Percentiles rank a stretch among this genome's conserved stretches.
Conservation (phyloP, 92 coral and sea anemone genomes). For the Anthopleura xanthogrammica region DNA sequence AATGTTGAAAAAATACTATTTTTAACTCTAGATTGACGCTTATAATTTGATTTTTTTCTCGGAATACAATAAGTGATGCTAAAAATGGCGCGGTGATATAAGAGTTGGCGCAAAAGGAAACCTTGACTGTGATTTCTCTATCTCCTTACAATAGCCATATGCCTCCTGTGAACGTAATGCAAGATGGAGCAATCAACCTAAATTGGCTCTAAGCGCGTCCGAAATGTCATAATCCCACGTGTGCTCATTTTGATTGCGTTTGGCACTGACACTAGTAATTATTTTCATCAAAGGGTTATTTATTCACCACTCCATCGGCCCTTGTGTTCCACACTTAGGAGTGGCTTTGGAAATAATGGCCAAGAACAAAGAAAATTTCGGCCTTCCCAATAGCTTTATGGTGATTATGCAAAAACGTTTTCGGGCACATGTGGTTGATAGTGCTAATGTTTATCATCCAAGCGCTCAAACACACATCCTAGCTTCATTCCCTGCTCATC, state of each 20-base stretch:
- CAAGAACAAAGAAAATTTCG: constrained; percentile 57
- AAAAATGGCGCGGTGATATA: not conserved
- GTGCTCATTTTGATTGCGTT: constrained; percentile 47
- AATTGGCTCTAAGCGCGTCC: constrained; percentile 68
- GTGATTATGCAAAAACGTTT: constrained; percentile 89
- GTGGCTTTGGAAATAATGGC: constrained; percentile 58
- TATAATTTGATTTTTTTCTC: not conserved
- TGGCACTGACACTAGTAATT: constrained; percentile 47
- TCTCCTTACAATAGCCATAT: constrained; percentile 57
- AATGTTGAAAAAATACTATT: not conserved
- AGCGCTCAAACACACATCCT: constrained; percentile 16
- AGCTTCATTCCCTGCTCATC: not conserved
- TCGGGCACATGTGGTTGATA: constrained; percentile 78
- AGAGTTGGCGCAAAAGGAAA: constrained; percentile 17
- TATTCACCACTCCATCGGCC: constrained; percentile 47
- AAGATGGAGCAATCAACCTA: constrained; percentile 53
- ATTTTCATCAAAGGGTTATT: constrained; percentile 58
- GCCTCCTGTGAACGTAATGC: constrained; percentile 43
- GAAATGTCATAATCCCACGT: constrained; percentile 67
- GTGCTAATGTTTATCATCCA: constrained; percentile 57
- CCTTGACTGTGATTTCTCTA: constrained; percentile 17
- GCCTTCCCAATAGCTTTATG: constrained; percentile 68
- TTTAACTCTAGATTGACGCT: not conserved
- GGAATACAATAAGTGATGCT: not conserved
- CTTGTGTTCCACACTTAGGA: constrained; percentile 62